These are phyloP conservation scores for Pogonomyrmex californicus DNA, from an alignment of 1,140 invertebrate genomes.

Conservation along the genomic window DNA sequence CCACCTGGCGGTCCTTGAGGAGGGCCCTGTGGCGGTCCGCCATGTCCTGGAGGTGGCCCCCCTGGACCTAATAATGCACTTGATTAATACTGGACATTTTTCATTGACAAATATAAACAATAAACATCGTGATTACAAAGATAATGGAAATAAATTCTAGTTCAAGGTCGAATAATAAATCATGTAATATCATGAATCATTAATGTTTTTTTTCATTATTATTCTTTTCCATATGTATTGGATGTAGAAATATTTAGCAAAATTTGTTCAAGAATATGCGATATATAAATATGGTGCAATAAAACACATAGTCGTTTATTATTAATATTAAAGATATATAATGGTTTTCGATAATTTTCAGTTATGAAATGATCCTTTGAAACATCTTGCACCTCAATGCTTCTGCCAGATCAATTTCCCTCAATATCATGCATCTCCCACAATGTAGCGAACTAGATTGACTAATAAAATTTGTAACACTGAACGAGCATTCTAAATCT, in stretches of 20 bases:
- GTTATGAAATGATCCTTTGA: conserved; percentile 64
- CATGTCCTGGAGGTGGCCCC: conserved; percentile 89
- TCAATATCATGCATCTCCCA: conserved; percentile 76
- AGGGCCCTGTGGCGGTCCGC: conserved; percentile 88
- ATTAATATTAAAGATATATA: background rate
- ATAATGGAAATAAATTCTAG: conserved; percentile 10
- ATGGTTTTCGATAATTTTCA: background rate
- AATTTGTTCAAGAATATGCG: background rate
- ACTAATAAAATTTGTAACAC: conserved; percentile 58
- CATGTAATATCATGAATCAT: background rate
- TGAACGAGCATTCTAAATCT: conserved; percentile 70
- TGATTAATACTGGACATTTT: conserved; percentile 69
- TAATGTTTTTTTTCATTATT: background rate
- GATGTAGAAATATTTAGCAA: background rate
- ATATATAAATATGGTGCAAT: conserved; percentile 24
- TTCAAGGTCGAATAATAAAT: conserved; percentile 8
- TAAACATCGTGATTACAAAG: background rate
- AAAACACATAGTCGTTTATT: background rate
- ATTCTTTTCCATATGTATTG: background rate
- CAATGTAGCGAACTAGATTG: conserved; percentile 24
- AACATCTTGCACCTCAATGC: conserved; percentile 74
- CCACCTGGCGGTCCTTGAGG: conserved; percentile 89
- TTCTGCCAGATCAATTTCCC: conserved; percentile 72
- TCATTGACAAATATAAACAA: background rate
- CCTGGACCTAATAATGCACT: conserved; percentile 87